Evolutionary conservation across 92 coral and sea anemone species (phyloP).

Genomic region (Phenganax marumi): DNA sequence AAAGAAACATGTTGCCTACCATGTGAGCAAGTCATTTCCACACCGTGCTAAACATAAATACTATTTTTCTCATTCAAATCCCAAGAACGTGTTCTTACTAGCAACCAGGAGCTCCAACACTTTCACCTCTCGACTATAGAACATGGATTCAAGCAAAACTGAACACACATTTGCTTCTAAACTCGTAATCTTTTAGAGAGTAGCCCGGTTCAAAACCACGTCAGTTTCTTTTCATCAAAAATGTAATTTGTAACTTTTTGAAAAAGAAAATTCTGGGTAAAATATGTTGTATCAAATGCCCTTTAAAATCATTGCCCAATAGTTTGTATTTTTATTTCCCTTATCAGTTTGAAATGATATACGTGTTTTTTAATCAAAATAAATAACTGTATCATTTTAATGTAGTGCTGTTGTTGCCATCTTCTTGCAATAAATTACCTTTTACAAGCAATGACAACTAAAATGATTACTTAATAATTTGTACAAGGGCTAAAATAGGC

Average conservation of each 20-base stretch:
- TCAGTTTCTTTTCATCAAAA: conserved; percentile 3
- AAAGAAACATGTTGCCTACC: conserved; percentile 33
- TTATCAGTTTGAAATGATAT: neutral
- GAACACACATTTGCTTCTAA: neutral
- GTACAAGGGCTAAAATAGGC: neutral
- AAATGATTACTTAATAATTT: neutral
- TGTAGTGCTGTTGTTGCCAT: neutral
- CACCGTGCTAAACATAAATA: neutral
- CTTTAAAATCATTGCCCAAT: neutral
- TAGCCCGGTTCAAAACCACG: neutral
- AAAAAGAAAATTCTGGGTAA: neutral
- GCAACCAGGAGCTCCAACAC: neutral
- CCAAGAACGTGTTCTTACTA: neutral
- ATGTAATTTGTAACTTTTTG: conserved; percentile 10
- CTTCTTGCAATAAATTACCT: conserved; percentile 21
- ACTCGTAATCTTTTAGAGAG: neutral
- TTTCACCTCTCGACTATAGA: neutral
- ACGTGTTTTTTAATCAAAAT: too few species aligned
- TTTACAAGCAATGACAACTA: neutral
- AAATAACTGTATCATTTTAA: too few species aligned
- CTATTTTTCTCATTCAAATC: neutral
- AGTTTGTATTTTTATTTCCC: neutral
- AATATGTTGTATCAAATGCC: neutral
- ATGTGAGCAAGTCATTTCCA: neutral
- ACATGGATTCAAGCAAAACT: neutral